Percentiles rank a stretch among this genome's conserved stretches.
Evolutionary conservation across 2,113 vertebrate species (phyloP).

Genomic region (Pterophyllum scalare): DNA sequence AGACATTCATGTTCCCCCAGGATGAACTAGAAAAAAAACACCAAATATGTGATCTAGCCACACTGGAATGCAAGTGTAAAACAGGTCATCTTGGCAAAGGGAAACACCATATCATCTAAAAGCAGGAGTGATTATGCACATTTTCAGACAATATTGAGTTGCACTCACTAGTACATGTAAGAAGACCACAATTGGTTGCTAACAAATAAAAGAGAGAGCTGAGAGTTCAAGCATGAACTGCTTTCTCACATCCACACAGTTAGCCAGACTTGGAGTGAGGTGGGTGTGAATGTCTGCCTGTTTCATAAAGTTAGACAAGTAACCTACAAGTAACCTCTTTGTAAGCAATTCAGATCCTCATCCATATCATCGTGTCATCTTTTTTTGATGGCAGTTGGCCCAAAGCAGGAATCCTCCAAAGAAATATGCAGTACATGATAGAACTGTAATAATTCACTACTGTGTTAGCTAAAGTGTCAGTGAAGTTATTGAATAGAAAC

Average conservation of each 20-base stretch:
- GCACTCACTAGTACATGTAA: background rate
- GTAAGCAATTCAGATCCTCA: background rate
- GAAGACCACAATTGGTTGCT: background rate
- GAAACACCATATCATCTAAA: background rate
- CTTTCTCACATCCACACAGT: background rate
- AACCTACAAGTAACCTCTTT: background rate
- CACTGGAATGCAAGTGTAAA: background rate
- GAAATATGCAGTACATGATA: background rate
- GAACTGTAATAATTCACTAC: conserved; percentile 8
- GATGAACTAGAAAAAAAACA: too few species aligned
- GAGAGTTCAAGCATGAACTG: background rate
- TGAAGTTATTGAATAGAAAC: conserved; percentile 8
- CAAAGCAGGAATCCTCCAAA: background rate
- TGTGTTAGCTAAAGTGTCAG: background rate
- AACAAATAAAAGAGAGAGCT: background rate
- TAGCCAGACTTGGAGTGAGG: background rate
- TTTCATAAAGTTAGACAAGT: background rate
- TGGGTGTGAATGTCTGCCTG: background rate
- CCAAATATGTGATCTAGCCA: background rate
- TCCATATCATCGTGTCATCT: background rate
- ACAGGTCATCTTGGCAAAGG: background rate
- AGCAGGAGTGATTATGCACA: background rate
- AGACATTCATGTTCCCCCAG: too few species aligned
- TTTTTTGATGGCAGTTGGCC: background rate
- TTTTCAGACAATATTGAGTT: background rate